A percentile compares a stretch with the other conserved stretches of the same genome.
Evolutionary conservation across 2,888 invertebrate species (phyloP).

Genomic region (Meiosimyza decipiens): DNA sequence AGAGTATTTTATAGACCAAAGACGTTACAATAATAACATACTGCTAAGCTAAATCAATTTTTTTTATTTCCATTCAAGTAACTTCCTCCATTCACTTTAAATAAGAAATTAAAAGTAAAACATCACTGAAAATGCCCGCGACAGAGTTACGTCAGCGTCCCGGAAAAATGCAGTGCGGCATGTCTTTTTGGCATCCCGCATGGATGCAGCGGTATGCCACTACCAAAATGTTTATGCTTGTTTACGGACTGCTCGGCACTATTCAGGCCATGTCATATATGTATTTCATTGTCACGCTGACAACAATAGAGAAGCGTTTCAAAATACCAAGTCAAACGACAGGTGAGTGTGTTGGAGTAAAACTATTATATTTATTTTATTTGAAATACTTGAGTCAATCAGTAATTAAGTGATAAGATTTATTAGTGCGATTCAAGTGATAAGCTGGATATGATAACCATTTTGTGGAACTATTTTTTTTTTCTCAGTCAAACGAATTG

Average conservation of each 20-base stretch:
- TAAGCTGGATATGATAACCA: neutral
- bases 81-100: too few relatives aligned
- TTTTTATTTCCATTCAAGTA: too few relatives aligned
- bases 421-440: conserved; percentile 13
- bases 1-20: too few relatives aligned
- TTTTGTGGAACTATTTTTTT: neutral
- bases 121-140: conserved; percentile 38
- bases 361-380: neutral
- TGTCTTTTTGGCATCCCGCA: conserved; percentile 70
- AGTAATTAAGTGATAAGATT: conserved; percentile 9
- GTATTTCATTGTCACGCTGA: conserved; percentile 74
- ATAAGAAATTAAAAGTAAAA: too few relatives aligned
- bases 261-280: conserved; percentile 75
- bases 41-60: too few relatives aligned
- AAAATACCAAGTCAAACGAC: conserved; percentile 76
- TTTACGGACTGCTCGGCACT: conserved; percentile 74
- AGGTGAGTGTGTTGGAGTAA: conserved; percentile 66
- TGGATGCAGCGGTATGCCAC: conserved; percentile 73
- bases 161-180: conserved; percentile 67
- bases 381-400: neutral
- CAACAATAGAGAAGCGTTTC: conserved; percentile 76
- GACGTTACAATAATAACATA: too few relatives aligned
- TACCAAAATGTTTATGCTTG: conserved; percentile 71
- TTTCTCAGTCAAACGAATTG: neutral
- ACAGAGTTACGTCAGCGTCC: conserved; percentile 46